Conservation (phyloP, 2,797 vertebrate genomes). For the Enteromius argenteus region DNA sequence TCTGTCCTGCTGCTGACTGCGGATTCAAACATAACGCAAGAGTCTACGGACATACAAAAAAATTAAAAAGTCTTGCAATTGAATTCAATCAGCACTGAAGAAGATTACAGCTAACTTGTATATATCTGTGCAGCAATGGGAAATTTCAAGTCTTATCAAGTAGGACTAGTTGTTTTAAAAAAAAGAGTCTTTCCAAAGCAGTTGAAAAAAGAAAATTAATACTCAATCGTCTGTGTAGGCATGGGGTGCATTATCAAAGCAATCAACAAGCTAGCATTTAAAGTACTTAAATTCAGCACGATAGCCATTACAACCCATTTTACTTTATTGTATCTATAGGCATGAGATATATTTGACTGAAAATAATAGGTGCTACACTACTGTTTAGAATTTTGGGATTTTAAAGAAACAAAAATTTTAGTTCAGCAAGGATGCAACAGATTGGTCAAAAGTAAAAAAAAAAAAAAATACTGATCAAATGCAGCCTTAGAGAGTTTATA, state of each 20-base stretch:
- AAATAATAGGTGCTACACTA: not conserved
- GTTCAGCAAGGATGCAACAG: not conserved
- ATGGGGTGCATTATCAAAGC: not conserved
- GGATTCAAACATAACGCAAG: not conserved
- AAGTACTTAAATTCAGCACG: slow-evolving; percentile 16
- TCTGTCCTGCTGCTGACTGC: not conserved
- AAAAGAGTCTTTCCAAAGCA: not conserved
- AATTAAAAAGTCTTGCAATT: not conserved
- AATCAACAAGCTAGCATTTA: not conserved
- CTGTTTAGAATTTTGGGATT: not conserved
- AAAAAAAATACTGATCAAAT: not conserved
- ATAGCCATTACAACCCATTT: not conserved
- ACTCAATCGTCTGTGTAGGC: not conserved
- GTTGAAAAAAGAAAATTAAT: not conserved
- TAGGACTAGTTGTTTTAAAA: not conserved
- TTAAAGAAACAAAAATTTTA: not conserved
- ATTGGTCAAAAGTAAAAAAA: not conserved
- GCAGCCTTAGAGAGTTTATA: not conserved
- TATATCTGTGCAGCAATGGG: not conserved
- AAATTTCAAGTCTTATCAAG: not conserved
- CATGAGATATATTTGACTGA: not conserved
- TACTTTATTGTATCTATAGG: not conserved
- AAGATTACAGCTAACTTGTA: not conserved
- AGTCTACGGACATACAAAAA: not conserved
- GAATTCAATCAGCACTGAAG: not conserved